Evolutionary conservation across 2,888 invertebrate genomes (phyloP), one percentile per base, ranked within the genome.

Genomic region (Pandemis cinnamomeana): DNA sequence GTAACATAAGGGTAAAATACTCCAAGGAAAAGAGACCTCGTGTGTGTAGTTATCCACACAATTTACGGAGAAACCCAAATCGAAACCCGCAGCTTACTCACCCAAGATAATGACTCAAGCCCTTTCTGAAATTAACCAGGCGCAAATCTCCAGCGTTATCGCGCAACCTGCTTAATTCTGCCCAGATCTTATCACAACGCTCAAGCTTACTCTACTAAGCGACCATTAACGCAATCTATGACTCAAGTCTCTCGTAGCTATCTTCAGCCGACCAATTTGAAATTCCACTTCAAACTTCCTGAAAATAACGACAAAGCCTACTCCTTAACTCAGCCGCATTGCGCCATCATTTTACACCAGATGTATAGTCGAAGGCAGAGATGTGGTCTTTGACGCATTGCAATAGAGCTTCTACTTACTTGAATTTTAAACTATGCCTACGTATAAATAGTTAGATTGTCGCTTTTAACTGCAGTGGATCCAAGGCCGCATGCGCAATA

Each of bases 401-500:
- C 51, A 36, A 71, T 74, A 74, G 62, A 71, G 74, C 46, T 46
- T 66, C 41, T 70, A 71, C 67, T 74, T 70, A 71, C 67, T 74
- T n/a, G 70, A 20, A 20, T 60, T 73, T 44, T 62, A 41, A 42
- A 41, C 27, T 62, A 70, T 10, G 71, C 66, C 42, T 81, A 76
- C 77, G 71, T 76, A 73, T 70, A 71, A 67, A 7, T 58, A 11
- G 77, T 80, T 78, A 73, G 77, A 75, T 77, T 75, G 75, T 72
- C 60, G 51, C 42, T 67, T 66, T 66, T 60, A 70, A 74, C 74
- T 78, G 76, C 76, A 78, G 71, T 78, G 71, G 76, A 77, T 72
- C 74, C 79, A 84, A 84, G 84, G 85, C 79, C 79, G 75, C 67
- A 75, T 77, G 69, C 80, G 81, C 80, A 82, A 80, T 81, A 79